Evolutionary conservation across 2,797 vertebrate species (phyloP).

Genomic region (Anguilla megastoma): DNA sequence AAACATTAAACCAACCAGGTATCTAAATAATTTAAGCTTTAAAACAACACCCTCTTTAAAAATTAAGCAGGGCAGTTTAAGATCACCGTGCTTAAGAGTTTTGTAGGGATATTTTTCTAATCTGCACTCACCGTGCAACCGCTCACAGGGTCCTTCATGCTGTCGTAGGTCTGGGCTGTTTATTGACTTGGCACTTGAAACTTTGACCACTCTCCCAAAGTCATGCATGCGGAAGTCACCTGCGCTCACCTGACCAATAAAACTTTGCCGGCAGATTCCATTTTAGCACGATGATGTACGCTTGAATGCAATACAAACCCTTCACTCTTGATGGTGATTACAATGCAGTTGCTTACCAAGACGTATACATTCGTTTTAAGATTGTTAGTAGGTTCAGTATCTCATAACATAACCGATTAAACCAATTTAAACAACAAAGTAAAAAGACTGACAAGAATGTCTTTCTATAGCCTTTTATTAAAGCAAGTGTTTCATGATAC

Average conservation of each 20-base stretch:
- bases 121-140: conserved; percentile 79
- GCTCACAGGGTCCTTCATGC: conserved; percentile 83
- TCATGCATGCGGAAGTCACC: conserved; percentile 71
- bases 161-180: conserved; percentile 59
- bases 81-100: not conserved
- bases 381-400: not conserved
- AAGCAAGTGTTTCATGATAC: conserved; percentile 8
- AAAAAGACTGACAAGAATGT: not conserved
- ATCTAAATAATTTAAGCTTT: not conserved
- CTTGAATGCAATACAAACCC: not conserved
- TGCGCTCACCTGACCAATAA: conserved; percentile 40
- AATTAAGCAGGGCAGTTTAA: not conserved
- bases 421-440: not conserved
- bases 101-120: not conserved
- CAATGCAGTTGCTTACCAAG: not conserved
- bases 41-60: not conserved
- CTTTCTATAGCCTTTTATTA: conserved; percentile 10
- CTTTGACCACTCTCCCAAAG: conserved; percentile 63
- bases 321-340: not conserved
- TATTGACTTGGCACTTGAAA: conserved; percentile 73
- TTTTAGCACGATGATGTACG: not conserved
- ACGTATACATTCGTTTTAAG: not conserved
- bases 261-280: not conserved
- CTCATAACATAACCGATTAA: not conserved
- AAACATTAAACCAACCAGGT: not conserved